phyloP scores from a whole-genome alignment of 2,797 vertebrate species.

The Sebastes iracundus region DNA sequence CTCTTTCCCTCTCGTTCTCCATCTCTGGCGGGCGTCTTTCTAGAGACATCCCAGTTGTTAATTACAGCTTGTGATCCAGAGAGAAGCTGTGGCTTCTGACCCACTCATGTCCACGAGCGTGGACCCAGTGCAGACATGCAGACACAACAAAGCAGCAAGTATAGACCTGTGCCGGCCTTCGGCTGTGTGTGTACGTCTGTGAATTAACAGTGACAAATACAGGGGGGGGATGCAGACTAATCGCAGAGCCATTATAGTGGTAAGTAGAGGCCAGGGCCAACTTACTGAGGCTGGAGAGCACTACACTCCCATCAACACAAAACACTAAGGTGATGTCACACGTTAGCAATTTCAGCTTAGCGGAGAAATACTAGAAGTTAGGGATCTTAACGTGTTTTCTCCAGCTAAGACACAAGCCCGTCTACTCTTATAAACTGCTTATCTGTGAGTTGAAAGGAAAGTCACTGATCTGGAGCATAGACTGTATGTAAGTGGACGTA shows the following conservation, averaged over 20 bases:
- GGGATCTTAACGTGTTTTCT: constrained; percentile 9
- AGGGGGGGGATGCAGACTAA: constrained; percentile 53
- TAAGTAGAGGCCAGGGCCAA: constrained; percentile 72
- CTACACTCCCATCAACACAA: constrained; percentile 28
- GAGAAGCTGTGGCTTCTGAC: constrained; percentile 75
- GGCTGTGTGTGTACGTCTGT: constrained; percentile 38
- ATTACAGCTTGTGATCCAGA: constrained; percentile 75
- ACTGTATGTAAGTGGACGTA: too few relatives aligned
- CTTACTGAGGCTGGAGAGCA: constrained; percentile 26
- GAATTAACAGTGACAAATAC: constrained; percentile 66
- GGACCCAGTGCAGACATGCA: constrained; percentile 69
- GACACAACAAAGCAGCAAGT: constrained; percentile 81
- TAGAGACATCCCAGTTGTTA: constrained; percentile 80
- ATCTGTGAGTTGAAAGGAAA: neutral
- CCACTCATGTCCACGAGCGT: constrained; percentile 71
- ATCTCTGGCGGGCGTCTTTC: constrained; percentile 52
- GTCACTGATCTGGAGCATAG: neutral
- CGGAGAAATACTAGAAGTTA: constrained; percentile 1
- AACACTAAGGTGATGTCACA: constrained; percentile 58
- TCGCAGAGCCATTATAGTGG: constrained; percentile 64
- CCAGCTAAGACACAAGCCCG: neutral
- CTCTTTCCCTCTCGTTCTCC: constrained; percentile 34
- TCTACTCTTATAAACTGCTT: neutral
- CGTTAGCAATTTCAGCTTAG: constrained; percentile 27
- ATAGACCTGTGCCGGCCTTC: constrained; percentile 56